Percentiles rank a stretch among this genome's conserved stretches.
phyloP scores from a whole-genome alignment of 2,113 vertebrate species.

The Menidia beryllina region DNA sequence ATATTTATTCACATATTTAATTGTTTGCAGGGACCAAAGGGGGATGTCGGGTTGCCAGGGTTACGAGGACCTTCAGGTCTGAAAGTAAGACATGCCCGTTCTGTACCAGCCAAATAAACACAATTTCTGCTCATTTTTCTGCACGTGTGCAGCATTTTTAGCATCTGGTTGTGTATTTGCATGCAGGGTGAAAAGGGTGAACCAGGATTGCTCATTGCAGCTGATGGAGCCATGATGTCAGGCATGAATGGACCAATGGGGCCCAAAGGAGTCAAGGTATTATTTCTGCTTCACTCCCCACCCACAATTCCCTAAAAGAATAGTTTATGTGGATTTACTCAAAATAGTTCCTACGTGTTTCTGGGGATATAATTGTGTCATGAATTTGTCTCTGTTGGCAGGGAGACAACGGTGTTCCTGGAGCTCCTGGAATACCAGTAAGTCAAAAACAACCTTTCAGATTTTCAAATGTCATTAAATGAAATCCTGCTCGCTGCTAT shows the following conservation, averaged over 20 bases:
- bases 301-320: background rate
- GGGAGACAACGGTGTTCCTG: conserved; percentile 86
- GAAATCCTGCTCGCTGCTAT: background rate
- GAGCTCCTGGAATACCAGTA: conserved; percentile 85
- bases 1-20: background rate
- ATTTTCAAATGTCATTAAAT: background rate
- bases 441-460: conserved; percentile 49
- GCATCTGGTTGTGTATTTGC: background rate
- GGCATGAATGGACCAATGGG: conserved; percentile 80
- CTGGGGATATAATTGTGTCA: background rate
- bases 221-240: conserved; percentile 79
- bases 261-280: conserved; percentile 82
- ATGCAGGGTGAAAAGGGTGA: conserved; percentile 93
- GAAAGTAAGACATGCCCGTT: conserved; percentile 65
- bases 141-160: background rate
- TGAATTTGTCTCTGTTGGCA: conserved; percentile 59
- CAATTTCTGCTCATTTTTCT: no score
- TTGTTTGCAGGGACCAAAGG: conserved; percentile 84
- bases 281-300: background rate
- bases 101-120: background rate
- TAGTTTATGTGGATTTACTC: background rate
- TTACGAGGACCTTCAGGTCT: conserved; percentile 82
- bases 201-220: conserved; percentile 79
- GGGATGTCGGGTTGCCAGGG: conserved; percentile 86
- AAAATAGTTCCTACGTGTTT: background rate